Conservation (phyloP, 2,797 vertebrate species). For the Remorina albescens region DNA sequence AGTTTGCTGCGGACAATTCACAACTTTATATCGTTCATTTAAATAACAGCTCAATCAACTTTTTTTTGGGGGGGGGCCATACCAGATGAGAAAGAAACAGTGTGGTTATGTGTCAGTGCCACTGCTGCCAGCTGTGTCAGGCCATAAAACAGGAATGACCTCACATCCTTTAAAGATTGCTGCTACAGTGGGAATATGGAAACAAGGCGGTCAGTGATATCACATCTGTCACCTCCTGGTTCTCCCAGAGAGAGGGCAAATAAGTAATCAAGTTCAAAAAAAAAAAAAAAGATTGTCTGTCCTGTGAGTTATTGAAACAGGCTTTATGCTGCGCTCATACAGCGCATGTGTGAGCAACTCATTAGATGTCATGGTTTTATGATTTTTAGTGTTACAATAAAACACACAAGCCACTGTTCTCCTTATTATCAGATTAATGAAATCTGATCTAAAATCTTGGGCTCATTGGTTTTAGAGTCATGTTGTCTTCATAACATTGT, state of each 20-base stretch:
- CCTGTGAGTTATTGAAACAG: constrained; percentile 38
- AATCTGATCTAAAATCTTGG: constrained; percentile 4
- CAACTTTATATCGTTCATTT: constrained; percentile 4
- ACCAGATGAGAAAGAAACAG: constrained; percentile 34
- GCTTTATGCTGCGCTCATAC: background rate
- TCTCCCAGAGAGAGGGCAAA: constrained; percentile 33
- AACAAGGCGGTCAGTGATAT: constrained; percentile 51
- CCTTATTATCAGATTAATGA: constrained; percentile 23
- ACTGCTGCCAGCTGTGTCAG: constrained; percentile 50
- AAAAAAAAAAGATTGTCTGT: constrained; percentile 7
- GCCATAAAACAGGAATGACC: constrained; percentile 66
- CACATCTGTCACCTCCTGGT: constrained; percentile 56
- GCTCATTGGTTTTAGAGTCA: constrained; percentile 15
- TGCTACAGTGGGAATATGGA: constrained; percentile 46
- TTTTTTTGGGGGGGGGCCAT: constrained; percentile 12
- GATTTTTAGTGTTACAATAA: constrained; percentile 27
- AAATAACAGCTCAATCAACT: constrained; percentile 5
- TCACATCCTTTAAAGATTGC: constrained; percentile 64
- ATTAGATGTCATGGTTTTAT: constrained; percentile 6
- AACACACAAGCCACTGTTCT: background rate
- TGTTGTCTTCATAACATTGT: constrained; percentile 6
- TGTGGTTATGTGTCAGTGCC: constrained; percentile 31
- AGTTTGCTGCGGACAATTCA: background rate
- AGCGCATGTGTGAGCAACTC: constrained; percentile 2
- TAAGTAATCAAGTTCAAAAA: constrained; percentile 25